Evolutionary conservation across 2,113 vertebrate genomes (phyloP).

Genomic region (Hippocampus zosterae): DNA sequence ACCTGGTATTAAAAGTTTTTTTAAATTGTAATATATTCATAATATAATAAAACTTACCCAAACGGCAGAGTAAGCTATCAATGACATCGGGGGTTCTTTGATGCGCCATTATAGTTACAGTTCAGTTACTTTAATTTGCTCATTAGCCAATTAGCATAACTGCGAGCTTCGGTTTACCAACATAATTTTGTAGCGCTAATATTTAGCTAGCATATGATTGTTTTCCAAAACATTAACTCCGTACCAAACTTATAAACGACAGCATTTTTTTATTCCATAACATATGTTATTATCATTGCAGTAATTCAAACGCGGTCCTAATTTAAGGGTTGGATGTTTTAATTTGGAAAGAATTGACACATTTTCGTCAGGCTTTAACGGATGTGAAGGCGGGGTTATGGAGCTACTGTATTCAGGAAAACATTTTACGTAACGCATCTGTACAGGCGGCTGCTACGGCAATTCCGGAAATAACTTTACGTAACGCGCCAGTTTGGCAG

Average conservation of each 20-base stretch:
- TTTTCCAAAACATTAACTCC: not conserved
- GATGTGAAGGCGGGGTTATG: conserved; percentile 44
- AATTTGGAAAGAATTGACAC: not conserved
- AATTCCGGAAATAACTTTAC: not conserved
- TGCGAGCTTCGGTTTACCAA: not conserved
- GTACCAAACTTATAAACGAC: not conserved
- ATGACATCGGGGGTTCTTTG: conserved; percentile 26
- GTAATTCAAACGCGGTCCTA: not conserved
- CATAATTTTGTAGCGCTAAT: not conserved
- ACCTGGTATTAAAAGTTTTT: not conserved
- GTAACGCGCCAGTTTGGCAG: not conserved
- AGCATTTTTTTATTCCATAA: not conserved
- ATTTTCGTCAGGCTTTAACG: not conserved
- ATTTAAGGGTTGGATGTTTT: not conserved
- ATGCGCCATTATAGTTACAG: conserved; percentile 50
- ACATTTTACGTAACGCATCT: conserved; percentile 61
- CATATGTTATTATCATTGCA: not conserved
- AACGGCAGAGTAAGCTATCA: conserved; percentile 55
- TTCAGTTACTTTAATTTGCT: not conserved
- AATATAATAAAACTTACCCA: conserved; percentile 47
- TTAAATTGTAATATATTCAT: no score
- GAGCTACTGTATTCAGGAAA: conserved; percentile 40
- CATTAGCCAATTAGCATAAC: not conserved
- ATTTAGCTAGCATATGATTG: not conserved
- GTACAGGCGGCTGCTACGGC: conserved; percentile 17